These are phyloP conservation scores for Tridacna crocea DNA, from an alignment of 2,888 invertebrate species.

Conservation along the genomic window DNA sequence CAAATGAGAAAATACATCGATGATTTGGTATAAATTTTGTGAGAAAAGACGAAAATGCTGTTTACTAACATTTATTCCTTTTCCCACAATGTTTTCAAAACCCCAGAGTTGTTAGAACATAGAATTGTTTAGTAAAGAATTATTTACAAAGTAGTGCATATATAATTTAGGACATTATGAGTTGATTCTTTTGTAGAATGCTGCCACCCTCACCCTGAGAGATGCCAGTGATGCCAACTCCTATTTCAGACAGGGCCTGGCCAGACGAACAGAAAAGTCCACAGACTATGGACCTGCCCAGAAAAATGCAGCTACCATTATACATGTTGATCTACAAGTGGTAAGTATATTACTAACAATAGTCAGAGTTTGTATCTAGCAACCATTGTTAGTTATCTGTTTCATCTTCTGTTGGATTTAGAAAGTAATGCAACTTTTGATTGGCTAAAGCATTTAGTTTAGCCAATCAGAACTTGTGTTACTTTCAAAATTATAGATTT, in stretches of 20 bases:
- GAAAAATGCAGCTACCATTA: constrained; percentile 74
- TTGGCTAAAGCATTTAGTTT: too few species aligned
- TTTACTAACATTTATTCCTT: not conserved
- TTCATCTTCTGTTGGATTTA: too few species aligned
- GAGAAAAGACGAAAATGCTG: not conserved
- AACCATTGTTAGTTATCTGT: too few species aligned
- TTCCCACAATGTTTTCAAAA: not conserved
- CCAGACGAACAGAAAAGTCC: constrained; percentile 70
- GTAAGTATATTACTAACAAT: constrained; percentile 66
- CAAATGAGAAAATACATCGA: too few species aligned
- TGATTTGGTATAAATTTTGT: too few species aligned
- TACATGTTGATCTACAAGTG: constrained; percentile 76
- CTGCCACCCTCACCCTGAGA: constrained; percentile 57
- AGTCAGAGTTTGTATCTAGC: too few species aligned
- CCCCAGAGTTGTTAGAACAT: too few species aligned
- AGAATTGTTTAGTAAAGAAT: not conserved
- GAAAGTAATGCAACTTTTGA: too few species aligned
- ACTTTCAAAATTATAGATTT: too few species aligned
- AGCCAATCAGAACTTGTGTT: too few species aligned
- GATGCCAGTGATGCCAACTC: constrained; percentile 73
- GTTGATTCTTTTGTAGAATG: constrained; percentile 64
- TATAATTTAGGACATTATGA: not conserved
- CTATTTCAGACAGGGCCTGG: constrained; percentile 77
- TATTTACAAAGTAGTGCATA: not conserved
- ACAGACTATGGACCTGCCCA: constrained; percentile 80